Evolutionary conservation across 1,140 invertebrate species (phyloP).

Genomic region (Zaprionus davidi): DNA sequence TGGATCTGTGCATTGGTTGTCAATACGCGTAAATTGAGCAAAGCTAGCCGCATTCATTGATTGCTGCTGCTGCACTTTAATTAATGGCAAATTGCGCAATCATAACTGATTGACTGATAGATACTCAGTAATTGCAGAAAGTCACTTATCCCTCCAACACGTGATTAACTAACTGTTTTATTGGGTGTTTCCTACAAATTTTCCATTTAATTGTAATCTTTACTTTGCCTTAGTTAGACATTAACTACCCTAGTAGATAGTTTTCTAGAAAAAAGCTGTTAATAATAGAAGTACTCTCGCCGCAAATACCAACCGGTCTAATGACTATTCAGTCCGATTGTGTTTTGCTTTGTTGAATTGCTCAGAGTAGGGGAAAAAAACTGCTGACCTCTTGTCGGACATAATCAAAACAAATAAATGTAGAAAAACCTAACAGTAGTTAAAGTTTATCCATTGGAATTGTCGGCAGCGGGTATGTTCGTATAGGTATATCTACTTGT

Average conservation of each 20-base stretch:
- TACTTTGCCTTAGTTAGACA: background rate
- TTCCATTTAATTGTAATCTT: background rate
- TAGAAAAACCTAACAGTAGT: constrained; percentile 5
- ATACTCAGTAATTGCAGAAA: constrained; percentile 3
- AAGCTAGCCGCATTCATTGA: constrained; percentile 68
- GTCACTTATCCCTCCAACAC: background rate
- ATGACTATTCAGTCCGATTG: constrained; percentile 58
- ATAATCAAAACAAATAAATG: constrained; percentile 7
- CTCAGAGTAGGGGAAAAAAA: background rate
- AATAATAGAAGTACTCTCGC: background rate
- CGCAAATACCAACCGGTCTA: constrained; percentile 46
- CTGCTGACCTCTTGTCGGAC: background rate
- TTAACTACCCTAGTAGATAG: background rate
- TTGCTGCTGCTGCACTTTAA: constrained; percentile 67
- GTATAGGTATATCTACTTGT: background rate
- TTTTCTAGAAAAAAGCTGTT: background rate
- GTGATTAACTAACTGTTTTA: background rate
- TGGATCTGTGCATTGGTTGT: constrained; percentile 17
- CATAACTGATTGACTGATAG: background rate
- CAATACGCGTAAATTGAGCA: constrained; percentile 63
- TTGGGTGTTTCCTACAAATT: background rate
- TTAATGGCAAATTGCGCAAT: constrained; percentile 59
- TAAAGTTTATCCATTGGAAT: background rate
- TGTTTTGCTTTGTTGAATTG: constrained; percentile 21
- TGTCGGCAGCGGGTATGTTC: background rate